Evolutionary conservation across 2,113 vertebrate genomes (phyloP).

Genomic region (Aegotheles bennettii): DNA sequence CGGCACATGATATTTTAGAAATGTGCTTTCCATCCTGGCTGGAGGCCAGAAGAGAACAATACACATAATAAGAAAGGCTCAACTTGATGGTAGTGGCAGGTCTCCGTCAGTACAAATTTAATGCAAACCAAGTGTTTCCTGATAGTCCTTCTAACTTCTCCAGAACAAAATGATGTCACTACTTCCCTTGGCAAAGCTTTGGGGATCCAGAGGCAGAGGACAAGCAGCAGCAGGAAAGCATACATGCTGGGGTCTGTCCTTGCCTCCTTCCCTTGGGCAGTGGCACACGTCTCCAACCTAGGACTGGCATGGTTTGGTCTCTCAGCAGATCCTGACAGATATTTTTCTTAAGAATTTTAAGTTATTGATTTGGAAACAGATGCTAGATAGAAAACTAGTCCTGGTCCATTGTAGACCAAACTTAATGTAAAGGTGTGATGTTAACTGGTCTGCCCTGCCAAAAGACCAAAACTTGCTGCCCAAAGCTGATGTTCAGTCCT

Average conservation of each 20-base stretch:
- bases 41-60: background rate
- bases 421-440: background rate
- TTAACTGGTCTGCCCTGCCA: background rate
- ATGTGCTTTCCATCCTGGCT: background rate
- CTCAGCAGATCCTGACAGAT: fast-evolving
- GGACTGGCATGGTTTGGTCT: background rate
- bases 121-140: background rate
- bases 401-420: fast-evolving
- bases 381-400: background rate
- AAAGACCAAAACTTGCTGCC: background rate
- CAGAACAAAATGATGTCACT: background rate
- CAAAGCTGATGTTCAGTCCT: background rate
- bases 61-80: background rate
- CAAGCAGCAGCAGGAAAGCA: background rate
- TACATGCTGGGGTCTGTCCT: background rate
- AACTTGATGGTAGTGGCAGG: background rate
- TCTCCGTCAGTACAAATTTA: background rate
- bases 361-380: background rate
- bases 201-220: background rate
- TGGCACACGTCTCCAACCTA: background rate
- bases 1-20: background rate
- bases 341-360: background rate
- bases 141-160: background rate
- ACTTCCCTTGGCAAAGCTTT: background rate
- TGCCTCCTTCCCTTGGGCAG: background rate